A percentile compares a stretch with the other conserved stretches of the same genome.
These are phyloP conservation scores for Conomelus anceps DNA, from an alignment of 2,888 invertebrate species.

Conservation along the genomic window DNA sequence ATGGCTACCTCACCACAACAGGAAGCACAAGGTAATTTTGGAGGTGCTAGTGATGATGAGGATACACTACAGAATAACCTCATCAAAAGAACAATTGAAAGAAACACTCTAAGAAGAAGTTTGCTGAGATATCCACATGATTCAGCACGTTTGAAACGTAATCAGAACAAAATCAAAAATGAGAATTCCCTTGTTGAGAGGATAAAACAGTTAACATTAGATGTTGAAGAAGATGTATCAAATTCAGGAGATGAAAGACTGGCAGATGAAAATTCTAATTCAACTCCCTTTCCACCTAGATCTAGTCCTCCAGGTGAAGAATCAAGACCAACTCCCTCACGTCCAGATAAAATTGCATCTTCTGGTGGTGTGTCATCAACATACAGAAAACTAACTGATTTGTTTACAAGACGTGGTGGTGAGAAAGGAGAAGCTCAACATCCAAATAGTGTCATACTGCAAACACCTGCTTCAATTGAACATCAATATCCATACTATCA, in stretches of 20 bases:
- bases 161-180: slow-evolving; percentile 38
- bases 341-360: slow-evolving; percentile 21
- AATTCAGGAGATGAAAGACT: slow-evolving; percentile 35
- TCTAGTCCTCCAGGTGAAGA: slow-evolving; percentile 64
- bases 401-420: slow-evolving; percentile 43
- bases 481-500: slow-evolving; percentile 35
- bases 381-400: slow-evolving; percentile 57
- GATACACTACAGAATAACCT: slow-evolving; percentile 38
- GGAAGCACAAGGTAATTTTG: slow-evolving; percentile 15
- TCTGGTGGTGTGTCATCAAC: slow-evolving; percentile 54
- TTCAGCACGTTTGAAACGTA: slow-evolving; percentile 30
- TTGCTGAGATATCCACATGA: slow-evolving; percentile 55
- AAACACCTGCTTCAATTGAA: slow-evolving; percentile 31
- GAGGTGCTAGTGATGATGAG: slow-evolving; percentile 30
- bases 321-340: slow-evolving; percentile 18
- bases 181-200: slow-evolving; percentile 79
- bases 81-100: slow-evolving; percentile 69
- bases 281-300: slow-evolving; percentile 46
- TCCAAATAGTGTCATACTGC: slow-evolving; percentile 26
- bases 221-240: slow-evolving; percentile 59
- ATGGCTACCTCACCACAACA: slow-evolving; percentile 20
- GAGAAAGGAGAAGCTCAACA: slow-evolving; percentile 22
- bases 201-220: slow-evolving; percentile 77
- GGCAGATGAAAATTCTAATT: slow-evolving; percentile 34
- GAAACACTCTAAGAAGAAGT: slow-evolving; percentile 73